A percentile compares a stretch with the other conserved stretches of the same genome.
phyloP scores from a whole-genome alignment of 2,888 invertebrate species.

The Macropis europaea region DNA sequence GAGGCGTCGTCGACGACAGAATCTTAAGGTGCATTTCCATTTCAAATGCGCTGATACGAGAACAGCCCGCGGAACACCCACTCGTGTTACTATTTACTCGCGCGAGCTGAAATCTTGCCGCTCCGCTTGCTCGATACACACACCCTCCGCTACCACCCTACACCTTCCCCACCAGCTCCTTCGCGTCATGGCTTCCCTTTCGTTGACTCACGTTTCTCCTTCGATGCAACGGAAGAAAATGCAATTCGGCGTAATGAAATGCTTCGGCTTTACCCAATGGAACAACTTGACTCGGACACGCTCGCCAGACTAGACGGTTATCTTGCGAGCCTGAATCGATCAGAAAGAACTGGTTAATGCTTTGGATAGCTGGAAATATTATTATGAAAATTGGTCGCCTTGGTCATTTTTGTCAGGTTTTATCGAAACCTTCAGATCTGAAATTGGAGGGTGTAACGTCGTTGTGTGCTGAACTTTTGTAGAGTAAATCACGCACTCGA shows the following conservation, averaged over 20 bases:
- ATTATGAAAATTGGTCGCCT: too few species aligned
- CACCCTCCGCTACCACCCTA: constrained; percentile 3
- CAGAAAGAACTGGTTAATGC: too few species aligned
- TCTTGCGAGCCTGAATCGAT: neutral
- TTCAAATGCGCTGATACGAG: constrained; percentile 65
- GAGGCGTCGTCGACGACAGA: constrained; percentile 20
- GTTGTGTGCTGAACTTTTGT: too few species aligned
- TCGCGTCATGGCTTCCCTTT: constrained; percentile 6
- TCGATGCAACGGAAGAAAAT: constrained; percentile 40
- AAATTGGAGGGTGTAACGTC: too few species aligned
- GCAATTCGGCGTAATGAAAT: constrained; percentile 67
- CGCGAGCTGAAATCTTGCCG: neutral
- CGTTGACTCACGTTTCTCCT: constrained; percentile 37
- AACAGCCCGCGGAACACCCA: constrained; percentile 30
- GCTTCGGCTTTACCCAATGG: constrained; percentile 44
- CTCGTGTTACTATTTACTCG: constrained; percentile 46
- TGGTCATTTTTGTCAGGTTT: too few species aligned
- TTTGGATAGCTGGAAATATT: too few species aligned
- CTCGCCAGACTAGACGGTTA: constrained; percentile 7
- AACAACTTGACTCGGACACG: constrained; percentile 6
- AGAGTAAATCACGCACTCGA: too few species aligned
- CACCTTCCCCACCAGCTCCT: neutral
- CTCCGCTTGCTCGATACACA: neutral
- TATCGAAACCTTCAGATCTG: too few species aligned
- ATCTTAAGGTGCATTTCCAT: constrained; percentile 70